Base-by-base conservation (phyloP, 2,797 vertebrate genomes). In the Manis pentadactyla region DNA sequence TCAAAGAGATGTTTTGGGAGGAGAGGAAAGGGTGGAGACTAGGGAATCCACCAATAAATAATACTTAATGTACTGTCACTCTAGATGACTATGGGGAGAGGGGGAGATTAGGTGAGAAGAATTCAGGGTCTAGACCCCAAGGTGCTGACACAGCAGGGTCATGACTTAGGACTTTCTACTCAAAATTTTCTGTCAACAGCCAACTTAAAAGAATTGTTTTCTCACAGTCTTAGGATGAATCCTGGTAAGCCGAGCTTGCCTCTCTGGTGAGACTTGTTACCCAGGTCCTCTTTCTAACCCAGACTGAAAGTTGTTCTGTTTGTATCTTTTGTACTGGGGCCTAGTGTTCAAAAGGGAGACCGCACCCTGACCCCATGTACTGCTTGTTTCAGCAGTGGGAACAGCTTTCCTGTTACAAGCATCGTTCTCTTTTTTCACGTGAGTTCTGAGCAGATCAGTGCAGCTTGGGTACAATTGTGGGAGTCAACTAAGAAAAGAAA, bases 311-410 rank as follows among this genome's bases (percentile, higher is more conserved):
- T 42, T 77, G 37, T 31, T 94, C 37, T 59, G 79, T 73, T 74
- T n/a, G 1, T 83, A 21, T 71, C 37, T 85, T n/a, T 27, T 39
- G 31, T 63, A 19, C 59, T n/a, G 25, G 73, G 51, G 46, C 21
- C 63, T 53, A 63, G 57, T 61, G 34, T 77, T 90, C 87, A 53
- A 86, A 34, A 94, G 64, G 88, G 66, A 87, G 63, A 94, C 21
- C 37, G 18, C 19, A 84, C 25, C 42, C 92, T 94, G 64, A 34
- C 84, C 19, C 8, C 31, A 66, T 21, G 55, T 7, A 61, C 12
- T 77, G n/a, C 79, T 73, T 18, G 0, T 81, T 64, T 68, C 59
- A 42, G 39, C 46, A 12, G 25, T 25, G 79, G 64, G 68, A 81
- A 71, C 53, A 39, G 34, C n/a, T 87, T 73, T 82, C 39, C 15